Conservation (phyloP, 1,140 invertebrate genomes). For the Bombyx mandarina region DNA sequence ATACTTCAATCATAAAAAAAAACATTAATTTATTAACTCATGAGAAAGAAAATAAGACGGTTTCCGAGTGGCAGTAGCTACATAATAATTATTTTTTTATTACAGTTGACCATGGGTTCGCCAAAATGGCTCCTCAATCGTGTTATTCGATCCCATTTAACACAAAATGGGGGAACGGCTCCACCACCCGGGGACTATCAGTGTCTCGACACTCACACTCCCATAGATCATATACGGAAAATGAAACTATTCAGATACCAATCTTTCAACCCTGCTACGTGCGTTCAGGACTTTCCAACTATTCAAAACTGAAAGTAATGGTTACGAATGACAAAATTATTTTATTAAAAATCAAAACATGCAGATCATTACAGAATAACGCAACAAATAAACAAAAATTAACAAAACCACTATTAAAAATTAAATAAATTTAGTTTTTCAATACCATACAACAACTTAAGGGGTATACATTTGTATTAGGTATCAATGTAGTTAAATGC, state of each 20-base stretch:
- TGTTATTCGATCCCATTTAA: constrained; percentile 51
- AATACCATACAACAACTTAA: no score
- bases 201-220: constrained; percentile 55
- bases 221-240: constrained; percentile 52
- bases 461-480: no score
- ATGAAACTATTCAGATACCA: constrained; percentile 46
- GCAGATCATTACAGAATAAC: background rate
- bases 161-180: constrained; percentile 54
- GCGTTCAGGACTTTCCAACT: constrained; percentile 43
- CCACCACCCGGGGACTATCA: constrained; percentile 54
- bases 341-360: constrained; percentile 1
- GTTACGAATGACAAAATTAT: constrained; percentile 1
- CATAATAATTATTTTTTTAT: constrained; percentile 10
- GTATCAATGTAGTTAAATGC: no score
- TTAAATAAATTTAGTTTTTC: background rate
- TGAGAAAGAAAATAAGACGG: no score
- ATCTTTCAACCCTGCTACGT: constrained; percentile 50
- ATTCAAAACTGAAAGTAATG: background rate
- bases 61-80: constrained; percentile 1
- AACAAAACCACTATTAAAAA: constrained; percentile 1
- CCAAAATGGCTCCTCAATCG: constrained; percentile 47
- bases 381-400: constrained; percentile 3
- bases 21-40: no score
- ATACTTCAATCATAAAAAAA: no score
- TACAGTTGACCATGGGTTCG: constrained; percentile 48